Base-by-base conservation (phyloP, 1,140 invertebrate genomes). In the Sitodiplosis mosellana region DNA sequence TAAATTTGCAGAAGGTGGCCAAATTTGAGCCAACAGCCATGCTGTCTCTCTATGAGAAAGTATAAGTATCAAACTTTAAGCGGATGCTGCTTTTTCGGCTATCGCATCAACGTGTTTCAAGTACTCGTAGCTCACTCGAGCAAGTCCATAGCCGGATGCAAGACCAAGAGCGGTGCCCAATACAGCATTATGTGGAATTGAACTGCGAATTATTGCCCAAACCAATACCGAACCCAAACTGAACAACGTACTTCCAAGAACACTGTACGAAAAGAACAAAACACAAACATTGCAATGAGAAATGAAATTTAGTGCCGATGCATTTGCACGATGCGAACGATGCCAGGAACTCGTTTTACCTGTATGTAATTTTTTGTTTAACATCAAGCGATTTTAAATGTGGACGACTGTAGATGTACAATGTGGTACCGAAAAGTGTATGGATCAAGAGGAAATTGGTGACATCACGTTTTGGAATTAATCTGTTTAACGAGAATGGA, bases 211-310 rank as follows among this genome's bases (percentile, higher is more conserved):
- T 20, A 84, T 70, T 1, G 81, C 81, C 77, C 80, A 83, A 22
- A 74, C 63, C 4, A 84, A 61, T 6, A 84, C 74, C 1, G 80
- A 82, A 18, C 81, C 81, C 58, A 84, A 74, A 47, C 76, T 80
- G 55, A 83, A 74, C 15, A 82, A 65, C 6, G 76, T 54, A 33
- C 76, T 72, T 15, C 78, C 78, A 51, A 77, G 71, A n/a, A 69
- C 54, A 59, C 78, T 77, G 57, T 42, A 66, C 65, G 51, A 52
- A 55, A 58, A 43, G n/a, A n/a, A n/a, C 22, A 48, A 36, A 43
- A 48, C 11, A 7, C 7, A 8, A 34, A 34, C 7, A 34, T 7
- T 8, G 7, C 33, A 34, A 34, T 34, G 33, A 8, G 7, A 34
- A 34, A 8, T 34, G 33, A 7, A 34, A 8, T 34, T n/a, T n/a